Evolutionary conservation across 2,888 invertebrate genomes (phyloP).

Genomic region (Arrhopalites spinosus): DNA sequence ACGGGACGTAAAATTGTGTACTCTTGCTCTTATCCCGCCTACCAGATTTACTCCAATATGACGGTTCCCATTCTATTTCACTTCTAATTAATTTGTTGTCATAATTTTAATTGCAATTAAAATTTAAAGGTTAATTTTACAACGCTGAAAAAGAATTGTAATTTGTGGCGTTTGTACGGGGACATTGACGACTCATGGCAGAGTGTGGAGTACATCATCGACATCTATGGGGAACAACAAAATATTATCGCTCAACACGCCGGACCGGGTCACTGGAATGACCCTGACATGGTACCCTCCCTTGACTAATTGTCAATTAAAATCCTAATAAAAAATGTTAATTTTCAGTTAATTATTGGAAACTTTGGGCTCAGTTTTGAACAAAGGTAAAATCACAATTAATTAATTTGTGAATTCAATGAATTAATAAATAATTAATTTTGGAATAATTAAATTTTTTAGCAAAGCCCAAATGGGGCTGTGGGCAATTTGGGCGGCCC

Average conservation of each 20-base stretch:
- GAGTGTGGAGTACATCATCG: slow-evolving; percentile 87
- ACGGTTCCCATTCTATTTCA: slow-evolving; percentile 59
- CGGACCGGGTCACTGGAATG: slow-evolving; percentile 94
- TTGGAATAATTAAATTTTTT: too few species aligned
- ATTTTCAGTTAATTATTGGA: slow-evolving; percentile 84
- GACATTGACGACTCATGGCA: slow-evolving; percentile 96
- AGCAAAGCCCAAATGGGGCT: slow-evolving; percentile 94
- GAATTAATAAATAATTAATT: too few species aligned
- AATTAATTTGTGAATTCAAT: too few species aligned
- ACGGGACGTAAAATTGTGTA: slow-evolving; percentile 95
- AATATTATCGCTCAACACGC: slow-evolving; percentile 83
- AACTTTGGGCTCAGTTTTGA: slow-evolving; percentile 93
- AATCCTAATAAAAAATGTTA: background rate
- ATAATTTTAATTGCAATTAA: background rate
- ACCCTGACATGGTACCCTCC: slow-evolving; percentile 86
- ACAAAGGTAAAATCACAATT: too few species aligned
- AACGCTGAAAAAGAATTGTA: slow-evolving; percentile 84
- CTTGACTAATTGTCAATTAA: background rate
- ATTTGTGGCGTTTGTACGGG: slow-evolving; percentile 93
- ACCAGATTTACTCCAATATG: slow-evolving; percentile 86
- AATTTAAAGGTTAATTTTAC: slow-evolving; percentile 77
- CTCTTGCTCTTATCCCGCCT: slow-evolving; percentile 98
- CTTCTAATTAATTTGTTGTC: background rate
- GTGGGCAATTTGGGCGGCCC: slow-evolving; percentile 94
- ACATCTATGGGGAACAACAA: slow-evolving; percentile 93